Evolutionary conservation across 1,140 invertebrate species (phyloP), one percentile per base, ranked within the genome.

Genomic region (Ptiloglossa arizonensis): DNA sequence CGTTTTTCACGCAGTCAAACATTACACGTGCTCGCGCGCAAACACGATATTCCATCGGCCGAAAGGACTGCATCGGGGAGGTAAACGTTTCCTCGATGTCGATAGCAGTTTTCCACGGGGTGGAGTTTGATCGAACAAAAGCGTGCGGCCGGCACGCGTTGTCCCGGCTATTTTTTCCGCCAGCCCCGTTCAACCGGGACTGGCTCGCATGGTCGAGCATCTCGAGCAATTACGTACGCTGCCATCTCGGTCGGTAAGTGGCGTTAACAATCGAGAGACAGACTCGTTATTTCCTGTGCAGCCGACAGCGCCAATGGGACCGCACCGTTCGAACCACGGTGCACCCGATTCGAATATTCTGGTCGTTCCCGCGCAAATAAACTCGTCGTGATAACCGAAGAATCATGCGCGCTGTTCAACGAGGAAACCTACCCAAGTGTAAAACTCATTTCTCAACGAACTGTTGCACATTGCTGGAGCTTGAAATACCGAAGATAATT

Each of bases 291-390:
- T 68, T 72, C 41, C 35, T 38, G 27, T 64, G 44, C n/a, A 41
- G 29, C 22, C 38, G 44, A 1, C 19, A 2, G 70, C 32, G 74
- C 57, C 70, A 59, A 74, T 82, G 71, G 80, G 80, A 67, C 67
- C 19, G 70, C 59, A 60, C 50, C 71, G 59, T 75, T 82, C 77
- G 80, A 82, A 71, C 68, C 59, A 5, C 5, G 13, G 8, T 5
- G 35, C 5, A 27, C 68, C 27, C 66, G 66, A 82, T 63, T 80
- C 75, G 70, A 80, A 80, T 82, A 68, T 82, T 44, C 44, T 11
- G 54, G 48, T 64, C 60, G 29, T 41, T 41, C 8, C 38, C 38
- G 38, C 41, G 41, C 41, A 11, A 41, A 11, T 41, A 11, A 6
- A 6, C 6, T 35, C 32, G 32, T 6, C 6, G 32, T 6, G 6